A percentile compares a stretch with the other conserved stretches of the same genome.
Evolutionary conservation across 2,888 invertebrate genomes (phyloP).

Genomic region (Clostera curtula): DNA sequence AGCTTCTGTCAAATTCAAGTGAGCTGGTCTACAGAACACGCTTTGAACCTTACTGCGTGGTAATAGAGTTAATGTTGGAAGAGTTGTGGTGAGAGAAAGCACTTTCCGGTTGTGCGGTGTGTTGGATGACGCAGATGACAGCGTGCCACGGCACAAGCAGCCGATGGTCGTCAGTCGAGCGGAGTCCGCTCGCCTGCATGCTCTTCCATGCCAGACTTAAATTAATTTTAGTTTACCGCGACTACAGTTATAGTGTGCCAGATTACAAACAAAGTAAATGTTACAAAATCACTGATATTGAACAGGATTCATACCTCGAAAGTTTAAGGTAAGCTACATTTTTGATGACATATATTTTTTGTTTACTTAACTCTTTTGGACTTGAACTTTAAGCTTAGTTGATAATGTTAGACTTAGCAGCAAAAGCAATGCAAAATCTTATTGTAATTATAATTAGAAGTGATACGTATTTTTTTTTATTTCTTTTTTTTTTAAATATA

Average conservation of each 20-base stretch:
- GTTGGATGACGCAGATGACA: slow-evolving; percentile 67
- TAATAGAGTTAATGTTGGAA: slow-evolving; percentile 39
- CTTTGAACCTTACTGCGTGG: slow-evolving; percentile 38
- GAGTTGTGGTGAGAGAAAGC: slow-evolving; percentile 56
- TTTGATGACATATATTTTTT: no score
- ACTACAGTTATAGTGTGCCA: slow-evolving; percentile 17
- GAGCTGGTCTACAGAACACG: slow-evolving; percentile 3
- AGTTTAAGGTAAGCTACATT: slow-evolving; percentile 18
- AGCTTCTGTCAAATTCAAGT: slow-evolving; percentile 10
- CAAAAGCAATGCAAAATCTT: no score
- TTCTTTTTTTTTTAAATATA: no score
- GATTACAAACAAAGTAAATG: slow-evolving; percentile 8
- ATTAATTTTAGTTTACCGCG: slow-evolving; percentile 34
- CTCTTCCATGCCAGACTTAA: slow-evolving; percentile 24
- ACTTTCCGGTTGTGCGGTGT: slow-evolving; percentile 62
- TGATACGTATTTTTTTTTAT: no score
- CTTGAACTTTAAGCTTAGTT: no score
- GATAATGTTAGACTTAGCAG: no score
- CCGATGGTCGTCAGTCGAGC: slow-evolving; percentile 44
- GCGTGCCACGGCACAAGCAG: slow-evolving; percentile 31
- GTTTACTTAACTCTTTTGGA: no score
- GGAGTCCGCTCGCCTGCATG: slow-evolving; percentile 44
- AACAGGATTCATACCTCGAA: slow-evolving; percentile 6
- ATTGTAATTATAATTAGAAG: no score
- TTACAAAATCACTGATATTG: slow-evolving; percentile 35